Conservation (phyloP, 1,140 invertebrate genomes). For the Heliothis subflexa region DNA sequence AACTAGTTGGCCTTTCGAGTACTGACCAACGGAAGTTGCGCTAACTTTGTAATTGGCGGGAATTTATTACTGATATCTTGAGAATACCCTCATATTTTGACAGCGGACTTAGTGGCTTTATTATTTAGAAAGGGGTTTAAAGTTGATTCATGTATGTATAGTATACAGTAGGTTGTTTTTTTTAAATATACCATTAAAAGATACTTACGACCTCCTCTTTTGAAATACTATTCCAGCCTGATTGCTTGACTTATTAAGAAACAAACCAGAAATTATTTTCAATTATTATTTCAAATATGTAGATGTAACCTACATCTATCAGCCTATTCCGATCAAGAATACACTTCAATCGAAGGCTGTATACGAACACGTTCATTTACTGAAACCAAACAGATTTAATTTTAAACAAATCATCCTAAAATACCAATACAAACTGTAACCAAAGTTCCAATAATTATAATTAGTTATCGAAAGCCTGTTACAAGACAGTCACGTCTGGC, state of each 20-base stretch:
- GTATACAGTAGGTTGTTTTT: not conserved
- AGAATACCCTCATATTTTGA: slow-evolving; percentile 45
- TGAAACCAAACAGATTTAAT: not conserved
- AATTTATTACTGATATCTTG: slow-evolving; percentile 58
- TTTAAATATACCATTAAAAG: not conserved
- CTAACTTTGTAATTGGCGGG: slow-evolving; percentile 61
- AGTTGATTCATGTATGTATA: not conserved
- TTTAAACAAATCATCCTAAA: not conserved
- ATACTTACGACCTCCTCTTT: too few relatives aligned
- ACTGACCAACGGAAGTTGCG: slow-evolving; percentile 66
- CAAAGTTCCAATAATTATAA: slow-evolving; percentile 45
- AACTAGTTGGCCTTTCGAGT: slow-evolving; percentile 69
- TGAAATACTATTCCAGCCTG: too few relatives aligned
- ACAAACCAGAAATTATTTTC: too few relatives aligned
- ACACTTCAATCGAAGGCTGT: too few relatives aligned
- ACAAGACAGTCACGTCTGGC: slow-evolving; percentile 77
- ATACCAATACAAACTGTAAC: not conserved
- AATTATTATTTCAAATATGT: too few relatives aligned
- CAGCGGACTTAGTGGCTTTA: slow-evolving; percentile 22
- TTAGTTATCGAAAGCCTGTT: slow-evolving; percentile 63
- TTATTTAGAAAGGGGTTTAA: slow-evolving; percentile 4
- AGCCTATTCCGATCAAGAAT: too few relatives aligned
- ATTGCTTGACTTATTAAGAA: too few relatives aligned
- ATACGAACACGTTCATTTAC: too few relatives aligned
- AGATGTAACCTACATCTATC: too few relatives aligned